Percentiles rank a stretch among this genome's conserved stretches.
These are phyloP conservation scores for Leucania comma DNA, from an alignment of 2,888 invertebrate species.

Conservation along the genomic window DNA sequence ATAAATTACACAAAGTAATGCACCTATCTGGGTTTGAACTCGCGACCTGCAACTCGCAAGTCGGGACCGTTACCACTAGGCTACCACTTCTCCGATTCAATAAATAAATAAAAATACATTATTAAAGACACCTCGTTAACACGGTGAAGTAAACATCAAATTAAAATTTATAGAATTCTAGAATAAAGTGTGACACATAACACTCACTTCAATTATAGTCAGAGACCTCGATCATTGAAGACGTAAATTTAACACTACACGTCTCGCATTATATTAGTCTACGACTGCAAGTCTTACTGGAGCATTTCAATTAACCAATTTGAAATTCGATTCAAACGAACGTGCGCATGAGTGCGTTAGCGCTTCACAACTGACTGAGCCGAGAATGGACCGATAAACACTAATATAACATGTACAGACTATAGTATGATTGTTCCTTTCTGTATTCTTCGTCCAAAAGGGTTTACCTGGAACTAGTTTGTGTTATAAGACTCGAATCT, in stretches of 20 bases:
- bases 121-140: neutral
- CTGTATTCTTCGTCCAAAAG: too few relatives aligned
- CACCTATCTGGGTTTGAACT: too few relatives aligned
- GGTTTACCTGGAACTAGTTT: neutral
- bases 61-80: too few relatives aligned
- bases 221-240: conserved; percentile 12
- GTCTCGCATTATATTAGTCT: neutral
- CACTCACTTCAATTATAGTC: conserved; percentile 23
- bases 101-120: too few relatives aligned
- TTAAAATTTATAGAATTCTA: conserved; percentile 1
- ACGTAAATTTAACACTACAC: conserved; percentile 36
- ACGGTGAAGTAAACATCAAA: neutral
- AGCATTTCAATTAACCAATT: conserved; percentile 9
- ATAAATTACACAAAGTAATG: too few relatives aligned
- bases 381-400: conserved; percentile 15
- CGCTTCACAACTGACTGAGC: conserved; percentile 31
- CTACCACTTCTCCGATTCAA: too few relatives aligned
- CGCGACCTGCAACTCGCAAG: too few relatives aligned
- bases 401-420: neutral
- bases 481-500: neutral
- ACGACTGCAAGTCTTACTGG: neutral
- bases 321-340: neutral
- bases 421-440: neutral
- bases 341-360: conserved; percentile 52
- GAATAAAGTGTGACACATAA: conserved; percentile 1